Evolutionary conservation across 2,888 invertebrate species (phyloP).

Genomic region (Meloe dianella): DNA sequence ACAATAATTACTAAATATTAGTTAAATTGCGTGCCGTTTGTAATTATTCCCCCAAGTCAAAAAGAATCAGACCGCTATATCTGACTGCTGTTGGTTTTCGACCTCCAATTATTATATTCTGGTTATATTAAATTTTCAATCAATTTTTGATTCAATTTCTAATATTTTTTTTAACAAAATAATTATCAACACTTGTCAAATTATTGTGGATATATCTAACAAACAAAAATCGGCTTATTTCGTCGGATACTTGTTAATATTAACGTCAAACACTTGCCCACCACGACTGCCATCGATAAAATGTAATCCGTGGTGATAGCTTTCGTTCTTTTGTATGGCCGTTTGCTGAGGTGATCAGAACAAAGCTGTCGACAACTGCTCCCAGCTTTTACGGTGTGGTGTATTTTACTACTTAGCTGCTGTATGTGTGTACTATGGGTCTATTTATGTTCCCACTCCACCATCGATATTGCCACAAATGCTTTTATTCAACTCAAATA

Average conservation of each 20-base stretch:
- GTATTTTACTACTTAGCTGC: constrained; percentile 53
- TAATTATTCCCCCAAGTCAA: constrained; percentile 53
- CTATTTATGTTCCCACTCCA: neutral
- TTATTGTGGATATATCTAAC: too few species aligned
- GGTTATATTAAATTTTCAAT: constrained; percentile 30
- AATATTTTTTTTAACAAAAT: neutral
- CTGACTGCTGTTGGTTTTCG: constrained; percentile 24
- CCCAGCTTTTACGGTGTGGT: constrained; percentile 52
- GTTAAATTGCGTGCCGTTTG: constrained; percentile 56
- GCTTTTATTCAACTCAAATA: neutral
- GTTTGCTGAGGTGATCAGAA: constrained; percentile 55
- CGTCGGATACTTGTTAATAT: constrained; percentile 51
- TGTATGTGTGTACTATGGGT: constrained; percentile 20
- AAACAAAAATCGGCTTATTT: constrained; percentile 38
- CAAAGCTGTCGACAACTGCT: constrained; percentile 53
- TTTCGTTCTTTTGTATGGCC: constrained; percentile 51
- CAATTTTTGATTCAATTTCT: too few species aligned
- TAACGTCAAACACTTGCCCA: constrained; percentile 53
- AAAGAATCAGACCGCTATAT: constrained; percentile 47
- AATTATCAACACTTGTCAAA: neutral
- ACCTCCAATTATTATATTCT: constrained; percentile 37
- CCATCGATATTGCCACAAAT: neutral
- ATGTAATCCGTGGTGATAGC: constrained; percentile 52
- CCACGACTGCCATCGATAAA: constrained; percentile 48
- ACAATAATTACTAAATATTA: constrained; percentile 55